A percentile compares a stretch with the other conserved stretches of the same genome.
Conservation (phyloP, 1,140 invertebrate species). For the Centruroides vittatus region DNA sequence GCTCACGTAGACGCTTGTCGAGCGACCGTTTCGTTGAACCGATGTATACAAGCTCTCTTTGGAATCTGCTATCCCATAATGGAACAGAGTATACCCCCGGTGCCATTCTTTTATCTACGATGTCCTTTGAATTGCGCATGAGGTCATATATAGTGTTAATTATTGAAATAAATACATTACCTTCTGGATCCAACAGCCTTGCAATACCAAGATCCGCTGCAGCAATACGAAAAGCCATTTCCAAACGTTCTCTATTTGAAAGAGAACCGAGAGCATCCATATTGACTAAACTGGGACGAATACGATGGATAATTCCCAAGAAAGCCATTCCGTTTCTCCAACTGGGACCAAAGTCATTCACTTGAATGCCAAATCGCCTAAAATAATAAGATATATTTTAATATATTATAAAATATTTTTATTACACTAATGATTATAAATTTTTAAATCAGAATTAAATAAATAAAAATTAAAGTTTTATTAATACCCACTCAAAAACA, state of each 20-base stretch:
- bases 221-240: slow-evolving; percentile 87
- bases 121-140: too few relatives aligned
- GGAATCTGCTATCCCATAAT: too few relatives aligned
- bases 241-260: slow-evolving; percentile 59
- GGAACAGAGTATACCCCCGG: too few relatives aligned
- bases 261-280: slow-evolving; percentile 54
- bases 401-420: not conserved
- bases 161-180: slow-evolving; percentile 19
- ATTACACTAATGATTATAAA: too few relatives aligned
- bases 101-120: too few relatives aligned
- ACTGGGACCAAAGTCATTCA: slow-evolving; percentile 87
- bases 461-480: too few relatives aligned
- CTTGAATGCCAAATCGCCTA: slow-evolving; percentile 71
- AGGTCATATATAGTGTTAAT: too few relatives aligned
- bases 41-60: too few relatives aligned
- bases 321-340: slow-evolving; percentile 97
- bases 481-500: too few relatives aligned
- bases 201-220: slow-evolving; percentile 84
- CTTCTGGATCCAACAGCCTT: slow-evolving; percentile 78
- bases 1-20: too few relatives aligned
- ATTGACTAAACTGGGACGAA: slow-evolving; percentile 80
- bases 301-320: slow-evolving; percentile 87
- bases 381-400: slow-evolving; percentile 11
- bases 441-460: too few relatives aligned
- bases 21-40: too few relatives aligned